phyloP scores from a whole-genome alignment of 2,113 vertebrate species.

The Oncorhynchus kisutch region DNA sequence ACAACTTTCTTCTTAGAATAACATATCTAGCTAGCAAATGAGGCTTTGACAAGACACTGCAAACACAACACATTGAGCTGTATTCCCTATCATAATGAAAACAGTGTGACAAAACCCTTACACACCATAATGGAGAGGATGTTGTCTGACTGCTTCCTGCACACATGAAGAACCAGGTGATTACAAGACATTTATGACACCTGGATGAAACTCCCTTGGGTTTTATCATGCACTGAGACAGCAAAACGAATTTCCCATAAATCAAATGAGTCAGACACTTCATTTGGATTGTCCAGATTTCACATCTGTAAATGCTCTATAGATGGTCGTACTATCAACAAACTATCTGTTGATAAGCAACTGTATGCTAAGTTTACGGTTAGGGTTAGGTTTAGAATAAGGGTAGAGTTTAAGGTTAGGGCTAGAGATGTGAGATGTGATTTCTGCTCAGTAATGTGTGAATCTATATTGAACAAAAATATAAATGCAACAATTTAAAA shows the following conservation, averaged over 20 bases:
- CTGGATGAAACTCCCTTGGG: not conserved
- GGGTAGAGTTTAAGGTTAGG: not conserved
- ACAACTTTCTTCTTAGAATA: no score
- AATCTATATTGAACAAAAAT: no score
- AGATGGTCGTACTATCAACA: no score
- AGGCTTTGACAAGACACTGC: not conserved
- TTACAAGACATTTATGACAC: slow-evolving; percentile 8
- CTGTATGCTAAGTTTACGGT: no score
- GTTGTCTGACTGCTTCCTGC: not conserved
- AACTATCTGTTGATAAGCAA: no score
- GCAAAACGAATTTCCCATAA: not conserved
- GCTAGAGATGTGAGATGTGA: not conserved
- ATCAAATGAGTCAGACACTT: not conserved
- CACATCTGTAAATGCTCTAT: no score
- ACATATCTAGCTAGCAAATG: no score
- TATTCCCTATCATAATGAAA: not conserved
- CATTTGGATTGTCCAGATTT: no score
- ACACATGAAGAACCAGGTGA: not conserved
- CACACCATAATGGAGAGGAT: not conserved
- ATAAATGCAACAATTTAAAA: no score
- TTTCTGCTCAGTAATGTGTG: no score
- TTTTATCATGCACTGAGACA: not conserved
- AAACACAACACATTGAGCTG: not conserved
- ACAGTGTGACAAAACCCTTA: not conserved
- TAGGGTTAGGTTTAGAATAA: no score